Evolutionary conservation across 2,113 vertebrate genomes (phyloP).

Genomic region (Silurus asotus): DNA sequence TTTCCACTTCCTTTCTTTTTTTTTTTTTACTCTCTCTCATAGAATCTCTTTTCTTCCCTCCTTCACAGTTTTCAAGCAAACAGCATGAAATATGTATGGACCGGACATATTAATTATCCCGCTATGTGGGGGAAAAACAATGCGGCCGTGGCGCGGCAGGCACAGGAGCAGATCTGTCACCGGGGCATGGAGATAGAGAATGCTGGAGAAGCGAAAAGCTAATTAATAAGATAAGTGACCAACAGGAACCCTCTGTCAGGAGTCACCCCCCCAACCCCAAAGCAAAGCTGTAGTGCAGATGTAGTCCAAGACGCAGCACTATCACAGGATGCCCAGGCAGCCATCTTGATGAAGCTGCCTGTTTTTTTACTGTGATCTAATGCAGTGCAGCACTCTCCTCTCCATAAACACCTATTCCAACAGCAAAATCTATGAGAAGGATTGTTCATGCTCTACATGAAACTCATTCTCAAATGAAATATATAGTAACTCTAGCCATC

Average conservation of each 20-base stretch:
- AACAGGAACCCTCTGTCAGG: slow-evolving; percentile 57
- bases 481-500: slow-evolving; percentile 9
- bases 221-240: slow-evolving; percentile 67
- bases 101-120: slow-evolving; percentile 78
- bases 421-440: slow-evolving; percentile 5
- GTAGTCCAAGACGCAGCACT: slow-evolving; percentile 21
- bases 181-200: slow-evolving; percentile 56
- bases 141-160: slow-evolving; percentile 68
- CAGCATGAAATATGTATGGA: slow-evolving; percentile 75
- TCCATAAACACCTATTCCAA: background rate
- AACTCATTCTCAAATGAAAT: slow-evolving; percentile 22
- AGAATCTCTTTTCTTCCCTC: slow-evolving; percentile 46
- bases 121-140: slow-evolving; percentile 71
- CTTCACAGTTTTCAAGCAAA: slow-evolving; percentile 66
- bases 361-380: slow-evolving; percentile 30
- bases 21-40: slow-evolving; percentile 58
- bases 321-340: slow-evolving; percentile 34
- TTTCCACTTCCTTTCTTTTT: slow-evolving; percentile 47
- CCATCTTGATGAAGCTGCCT: slow-evolving; percentile 38
- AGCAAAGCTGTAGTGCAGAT: slow-evolving; percentile 33
- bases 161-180: slow-evolving; percentile 70
- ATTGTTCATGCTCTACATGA: background rate
- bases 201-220: slow-evolving; percentile 56
- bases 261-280: slow-evolving; percentile 50
- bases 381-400: background rate